Conservation (phyloP, 2,113 vertebrate genomes). For the Lipotes vexillifer region DNA sequence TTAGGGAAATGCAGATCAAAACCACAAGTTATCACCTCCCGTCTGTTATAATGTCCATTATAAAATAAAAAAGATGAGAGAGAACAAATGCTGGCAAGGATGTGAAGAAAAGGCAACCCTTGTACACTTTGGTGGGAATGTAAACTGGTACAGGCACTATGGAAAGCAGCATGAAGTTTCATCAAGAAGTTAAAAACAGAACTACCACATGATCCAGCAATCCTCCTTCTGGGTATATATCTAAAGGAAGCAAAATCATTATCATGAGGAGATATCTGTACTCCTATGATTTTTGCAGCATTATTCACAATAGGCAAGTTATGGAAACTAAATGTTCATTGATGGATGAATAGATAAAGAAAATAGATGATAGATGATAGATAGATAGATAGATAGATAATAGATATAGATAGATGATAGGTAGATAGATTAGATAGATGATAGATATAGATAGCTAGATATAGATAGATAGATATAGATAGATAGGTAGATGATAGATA, state of each 20-base stretch:
- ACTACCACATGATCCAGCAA: neutral
- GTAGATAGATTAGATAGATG: too few relatives aligned
- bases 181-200: neutral
- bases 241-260: neutral
- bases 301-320: neutral
- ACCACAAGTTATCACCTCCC: neutral
- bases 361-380: neutral
- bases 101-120: neutral
- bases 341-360: neutral
- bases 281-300: neutral
- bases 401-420: too few relatives aligned
- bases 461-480: too few relatives aligned
- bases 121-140: neutral
- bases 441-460: too few relatives aligned
- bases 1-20: neutral
- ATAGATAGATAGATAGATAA: neutral
- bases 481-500: too few relatives aligned
- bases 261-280: neutral
- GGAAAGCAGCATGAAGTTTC: neutral
- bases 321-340: neutral
- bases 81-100: neutral
- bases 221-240: neutral
- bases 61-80: neutral
- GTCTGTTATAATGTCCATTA: neutral
- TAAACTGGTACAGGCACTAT: neutral